Conservation (phyloP, 2,888 invertebrate species). For the Crioceris asparagi region DNA sequence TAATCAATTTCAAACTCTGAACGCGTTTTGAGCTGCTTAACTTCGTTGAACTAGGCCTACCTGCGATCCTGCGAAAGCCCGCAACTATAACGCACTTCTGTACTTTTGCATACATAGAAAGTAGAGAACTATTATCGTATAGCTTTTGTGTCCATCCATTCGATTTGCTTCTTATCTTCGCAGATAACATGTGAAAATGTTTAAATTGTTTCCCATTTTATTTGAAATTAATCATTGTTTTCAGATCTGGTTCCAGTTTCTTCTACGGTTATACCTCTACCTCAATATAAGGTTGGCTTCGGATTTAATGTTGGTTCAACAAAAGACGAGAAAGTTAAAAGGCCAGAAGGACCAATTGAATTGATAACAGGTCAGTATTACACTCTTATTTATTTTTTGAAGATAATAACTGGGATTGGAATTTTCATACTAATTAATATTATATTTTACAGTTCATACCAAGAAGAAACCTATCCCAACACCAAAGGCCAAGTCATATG, state of each 20-base stretch:
- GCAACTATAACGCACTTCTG: too few species aligned
- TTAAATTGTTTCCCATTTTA: not conserved
- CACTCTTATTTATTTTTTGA: not conserved
- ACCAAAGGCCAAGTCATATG: constrained; percentile 8
- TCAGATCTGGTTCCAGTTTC: constrained; percentile 54
- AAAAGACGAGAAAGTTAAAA: constrained; percentile 30
- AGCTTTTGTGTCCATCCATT: too few species aligned
- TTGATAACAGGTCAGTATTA: constrained; percentile 28
- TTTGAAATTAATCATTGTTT: constrained; percentile 8
- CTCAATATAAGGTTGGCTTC: constrained; percentile 49
- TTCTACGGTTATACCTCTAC: constrained; percentile 54
- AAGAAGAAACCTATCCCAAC: constrained; percentile 21
- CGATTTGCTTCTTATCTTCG: too few species aligned
- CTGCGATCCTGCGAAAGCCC: too few species aligned
- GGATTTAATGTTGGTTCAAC: constrained; percentile 40
- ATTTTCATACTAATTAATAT: constrained; percentile 1
- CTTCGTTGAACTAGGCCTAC: too few species aligned
- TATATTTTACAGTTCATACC: constrained; percentile 21
- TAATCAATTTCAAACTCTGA: too few species aligned
- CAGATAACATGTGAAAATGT: too few species aligned
- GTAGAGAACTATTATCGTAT: too few species aligned
- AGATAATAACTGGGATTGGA: too few species aligned
- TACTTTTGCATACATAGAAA: too few species aligned
- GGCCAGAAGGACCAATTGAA: constrained; percentile 30
- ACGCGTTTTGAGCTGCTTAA: too few species aligned